Conservation (phyloP, 2,888 invertebrate genomes). For the Morpho helenor region DNA sequence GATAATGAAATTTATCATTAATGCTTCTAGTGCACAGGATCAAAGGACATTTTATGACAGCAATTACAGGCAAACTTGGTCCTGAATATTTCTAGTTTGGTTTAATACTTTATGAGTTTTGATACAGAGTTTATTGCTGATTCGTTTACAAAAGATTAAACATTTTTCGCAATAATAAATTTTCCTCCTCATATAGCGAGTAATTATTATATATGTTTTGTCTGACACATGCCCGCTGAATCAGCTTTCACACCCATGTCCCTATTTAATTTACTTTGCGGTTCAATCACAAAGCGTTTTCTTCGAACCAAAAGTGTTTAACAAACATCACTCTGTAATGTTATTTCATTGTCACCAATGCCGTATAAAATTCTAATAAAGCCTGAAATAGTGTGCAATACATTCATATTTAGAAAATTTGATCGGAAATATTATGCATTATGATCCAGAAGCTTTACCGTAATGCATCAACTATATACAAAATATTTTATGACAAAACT, state of each 20-base stretch:
- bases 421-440: conserved; percentile 10
- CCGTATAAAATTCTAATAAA: conserved; percentile 67
- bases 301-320: conserved; percentile 10
- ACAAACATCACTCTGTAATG: conserved; percentile 69
- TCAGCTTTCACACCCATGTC: too few species aligned
- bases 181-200: too few species aligned
- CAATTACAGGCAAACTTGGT: conserved; percentile 69
- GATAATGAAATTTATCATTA: conserved; percentile 70
- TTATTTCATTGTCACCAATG: conserved; percentile 66
- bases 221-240: too few species aligned
- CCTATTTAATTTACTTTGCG: background rate
- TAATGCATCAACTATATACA: background rate
- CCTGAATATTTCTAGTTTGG: conserved; percentile 64
- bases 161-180: too few species aligned
- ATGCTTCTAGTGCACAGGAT: conserved; percentile 41
- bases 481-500: background rate
- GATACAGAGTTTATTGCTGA: conserved; percentile 46
- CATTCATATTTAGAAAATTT: conserved; percentile 49
- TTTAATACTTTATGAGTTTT: conserved; percentile 63
- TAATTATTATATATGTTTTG: too few species aligned
- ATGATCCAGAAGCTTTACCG: conserved; percentile 8
- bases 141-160: too few species aligned
- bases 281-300: background rate
- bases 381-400: conserved; percentile 46
- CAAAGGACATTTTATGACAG: conserved; percentile 61